Evolutionary conservation across 2,888 invertebrate genomes (phyloP).

Genomic region (Stratiomys singularior): DNA sequence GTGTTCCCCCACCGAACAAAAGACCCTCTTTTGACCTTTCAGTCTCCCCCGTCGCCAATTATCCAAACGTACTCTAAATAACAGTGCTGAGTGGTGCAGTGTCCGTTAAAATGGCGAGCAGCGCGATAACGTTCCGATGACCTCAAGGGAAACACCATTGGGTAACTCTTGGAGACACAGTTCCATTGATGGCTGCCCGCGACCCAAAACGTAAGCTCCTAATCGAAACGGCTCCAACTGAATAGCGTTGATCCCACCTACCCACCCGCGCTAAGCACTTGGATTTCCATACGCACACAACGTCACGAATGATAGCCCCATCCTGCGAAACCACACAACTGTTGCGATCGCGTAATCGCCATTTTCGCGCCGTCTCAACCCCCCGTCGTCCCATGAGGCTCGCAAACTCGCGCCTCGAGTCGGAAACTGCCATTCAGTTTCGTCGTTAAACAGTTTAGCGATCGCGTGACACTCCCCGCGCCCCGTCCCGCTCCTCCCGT

Average conservation of each 20-base stretch:
- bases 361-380: not conserved
- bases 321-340: conserved; percentile 15
- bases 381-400: not conserved
- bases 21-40: not conserved
- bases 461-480: not conserved
- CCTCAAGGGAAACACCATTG: not conserved
- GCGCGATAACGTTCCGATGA: not conserved
- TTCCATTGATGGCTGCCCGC: not conserved
- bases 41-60: not conserved
- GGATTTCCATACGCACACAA: not conserved
- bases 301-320: conserved; percentile 26
- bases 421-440: conserved; percentile 9
- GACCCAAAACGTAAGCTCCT: not conserved
- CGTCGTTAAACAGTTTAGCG: not conserved
- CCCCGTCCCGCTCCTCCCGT: not conserved
- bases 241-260: not conserved
- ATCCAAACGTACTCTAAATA: not conserved
- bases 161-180: not conserved
- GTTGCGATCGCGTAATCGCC: conserved; percentile 33
- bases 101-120: not conserved
- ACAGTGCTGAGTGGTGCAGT: conserved; percentile 1
- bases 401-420: not conserved
- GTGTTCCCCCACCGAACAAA: not conserved
- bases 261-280: not conserved
- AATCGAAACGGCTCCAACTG: not conserved